Conservation (phyloP, 2,113 vertebrate species). For the Rattus norvegicus region GRCr8 NC_086032.1:63480501-63481000, state of each 20-base stretch:
- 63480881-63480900: neutral
- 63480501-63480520: neutral
- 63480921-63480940: neutral
- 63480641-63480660: neutral
- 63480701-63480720: conserved; percentile 22
- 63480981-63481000: neutral
- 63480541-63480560: neutral
- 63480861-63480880: conserved; percentile 6
- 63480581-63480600: neutral
- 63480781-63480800: neutral
- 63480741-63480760: neutral
- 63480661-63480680: neutral
- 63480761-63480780: conserved; percentile 17
- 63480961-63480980: neutral
- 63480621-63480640: neutral
- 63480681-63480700: neutral
- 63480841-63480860: neutral
- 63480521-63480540: neutral
- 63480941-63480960: neutral
- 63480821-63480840: neutral
- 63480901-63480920: neutral
- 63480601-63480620: neutral
- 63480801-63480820: neutral
- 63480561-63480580: neutral
- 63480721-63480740: neutral